Evolutionary conservation across 2,888 invertebrate genomes (phyloP), one percentile per base, ranked within the genome.

Genomic region (Zelleria hepariella): DNA sequence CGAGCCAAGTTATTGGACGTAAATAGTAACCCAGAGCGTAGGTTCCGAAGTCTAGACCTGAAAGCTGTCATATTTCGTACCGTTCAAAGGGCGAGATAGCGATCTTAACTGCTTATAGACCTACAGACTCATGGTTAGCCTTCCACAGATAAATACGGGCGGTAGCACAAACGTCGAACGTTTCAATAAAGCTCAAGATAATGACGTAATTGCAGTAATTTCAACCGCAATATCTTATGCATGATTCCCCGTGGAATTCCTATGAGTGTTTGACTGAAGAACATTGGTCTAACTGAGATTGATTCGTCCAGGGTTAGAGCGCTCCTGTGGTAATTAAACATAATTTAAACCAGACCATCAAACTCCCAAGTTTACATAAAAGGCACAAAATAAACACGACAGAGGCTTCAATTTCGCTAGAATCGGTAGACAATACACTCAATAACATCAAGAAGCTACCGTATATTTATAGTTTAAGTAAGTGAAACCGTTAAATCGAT

Each of bases 261-360:
- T 51, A 21, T 21, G 7, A 53, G 53, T 53, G n/a, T 23, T 21
- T 24, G 24, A 25, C 10, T 24, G 24, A n/a, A 15, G 10, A 53
- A 24, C 15, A 24, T 10, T 53, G 24, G 24, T 23, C 6, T 49
- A 58, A 51, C 51, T 7, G 26, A 57, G 25, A 58, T 25, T 32
- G 58, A 58, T 49, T 20, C n/a, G n/a, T 47, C 27, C 26, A 8
- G 24, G 53, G 24, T 52, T 53, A 18, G 32, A 42, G 32, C 7
- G 42, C 54, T 55, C 58, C 61, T 58, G 52, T 53, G 58, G 58
- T 58, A 58, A 61, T 62, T 57, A 58, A 57, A 61, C 58, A 52
- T 59, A 57, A 62, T 53, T n/a, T 63, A 58, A 57, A 60, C 58
- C 32, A 24, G 62, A 47, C 24, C 61, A 63, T 63, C 65, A 67